Percentiles rank a stretch among this genome's conserved stretches.
phyloP scores from a whole-genome alignment of 2,888 invertebrate genomes.

The Corythucha ciliata region DNA sequence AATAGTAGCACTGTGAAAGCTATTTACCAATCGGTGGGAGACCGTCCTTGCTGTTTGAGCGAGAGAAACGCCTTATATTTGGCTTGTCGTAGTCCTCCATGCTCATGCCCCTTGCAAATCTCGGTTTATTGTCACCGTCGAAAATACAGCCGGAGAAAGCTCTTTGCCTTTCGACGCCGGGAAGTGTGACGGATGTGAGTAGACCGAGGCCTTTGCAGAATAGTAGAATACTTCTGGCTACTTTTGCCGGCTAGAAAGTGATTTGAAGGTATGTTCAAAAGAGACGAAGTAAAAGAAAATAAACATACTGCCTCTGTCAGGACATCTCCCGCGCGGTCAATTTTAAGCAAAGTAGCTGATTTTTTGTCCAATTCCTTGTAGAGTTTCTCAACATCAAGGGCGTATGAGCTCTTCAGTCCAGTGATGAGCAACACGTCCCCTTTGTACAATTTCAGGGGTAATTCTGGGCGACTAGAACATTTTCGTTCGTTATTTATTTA shows the following conservation, averaged over 20 bases:
- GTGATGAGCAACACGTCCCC: conserved; percentile 73
- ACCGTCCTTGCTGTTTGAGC: conserved; percentile 40
- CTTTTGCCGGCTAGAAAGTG: conserved; percentile 64
- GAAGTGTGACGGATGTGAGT: conserved; percentile 70
- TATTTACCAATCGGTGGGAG: too few relatives aligned
- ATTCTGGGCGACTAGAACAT: conserved; percentile 56
- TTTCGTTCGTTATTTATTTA: neutral
- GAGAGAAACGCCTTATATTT: conserved; percentile 63
- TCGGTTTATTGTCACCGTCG: conserved; percentile 43
- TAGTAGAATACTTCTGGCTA: conserved; percentile 73
- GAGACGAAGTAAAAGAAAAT: neutral
- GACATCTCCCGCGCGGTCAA: conserved; percentile 80
- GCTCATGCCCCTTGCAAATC: conserved; percentile 55
- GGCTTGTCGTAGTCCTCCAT: conserved; percentile 78
- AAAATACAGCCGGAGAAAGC: conserved; percentile 49
- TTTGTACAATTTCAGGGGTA: conserved; percentile 59
- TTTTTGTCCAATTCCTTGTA: conserved; percentile 69
- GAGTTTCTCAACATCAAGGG: conserved; percentile 68
- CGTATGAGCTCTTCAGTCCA: conserved; percentile 67
- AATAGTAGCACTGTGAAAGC: too few relatives aligned
- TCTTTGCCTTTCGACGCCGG: conserved; percentile 65
- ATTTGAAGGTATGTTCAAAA: neutral
- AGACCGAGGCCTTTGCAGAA: conserved; percentile 83
- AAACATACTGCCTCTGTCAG: conserved; percentile 67
- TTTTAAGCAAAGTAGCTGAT: conserved; percentile 71